Evolutionary conservation across 2,797 vertebrate genomes (phyloP).

Genomic region (Falco cherrug): DNA sequence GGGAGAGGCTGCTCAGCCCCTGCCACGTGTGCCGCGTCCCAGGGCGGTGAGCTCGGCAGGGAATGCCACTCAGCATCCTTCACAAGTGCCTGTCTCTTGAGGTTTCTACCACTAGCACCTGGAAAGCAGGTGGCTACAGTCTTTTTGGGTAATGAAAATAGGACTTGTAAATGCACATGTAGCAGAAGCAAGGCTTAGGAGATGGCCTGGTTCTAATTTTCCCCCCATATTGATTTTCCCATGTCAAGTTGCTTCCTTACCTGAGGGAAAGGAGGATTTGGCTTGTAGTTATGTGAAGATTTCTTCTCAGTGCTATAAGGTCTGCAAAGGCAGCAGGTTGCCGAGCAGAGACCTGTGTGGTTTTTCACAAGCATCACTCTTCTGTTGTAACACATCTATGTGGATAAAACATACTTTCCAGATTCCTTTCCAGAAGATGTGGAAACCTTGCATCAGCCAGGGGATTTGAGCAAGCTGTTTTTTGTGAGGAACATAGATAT

Average conservation of each 20-base stretch:
- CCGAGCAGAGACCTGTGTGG: neutral
- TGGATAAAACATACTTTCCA: neutral
- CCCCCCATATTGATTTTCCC: neutral
- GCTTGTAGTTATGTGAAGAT: neutral
- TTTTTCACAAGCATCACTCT: neutral
- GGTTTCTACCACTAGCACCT: neutral
- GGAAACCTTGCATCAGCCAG: neutral
- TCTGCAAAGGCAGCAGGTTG: neutral
- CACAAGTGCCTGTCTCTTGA: neutral
- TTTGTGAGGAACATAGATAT: neutral
- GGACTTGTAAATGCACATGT: neutral
- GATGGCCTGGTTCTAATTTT: conserved; percentile 13
- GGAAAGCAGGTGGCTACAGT: neutral
- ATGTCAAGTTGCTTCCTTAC: neutral
- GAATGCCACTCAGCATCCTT: neutral
- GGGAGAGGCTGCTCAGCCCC: neutral
- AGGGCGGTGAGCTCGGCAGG: neutral
- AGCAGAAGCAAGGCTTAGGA: neutral
- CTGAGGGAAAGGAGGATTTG: neutral
- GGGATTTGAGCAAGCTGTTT: neutral
- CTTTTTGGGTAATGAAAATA: neutral
- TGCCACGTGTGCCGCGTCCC: rapidly evolving
- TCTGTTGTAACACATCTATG: rapidly evolving
- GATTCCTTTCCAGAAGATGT: neutral
- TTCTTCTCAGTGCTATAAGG: neutral